A percentile compares a stretch with the other conserved stretches of the same genome.
Conservation (phyloP, 1,140 invertebrate genomes). For the Zaprionus kolodkinae region DNA sequence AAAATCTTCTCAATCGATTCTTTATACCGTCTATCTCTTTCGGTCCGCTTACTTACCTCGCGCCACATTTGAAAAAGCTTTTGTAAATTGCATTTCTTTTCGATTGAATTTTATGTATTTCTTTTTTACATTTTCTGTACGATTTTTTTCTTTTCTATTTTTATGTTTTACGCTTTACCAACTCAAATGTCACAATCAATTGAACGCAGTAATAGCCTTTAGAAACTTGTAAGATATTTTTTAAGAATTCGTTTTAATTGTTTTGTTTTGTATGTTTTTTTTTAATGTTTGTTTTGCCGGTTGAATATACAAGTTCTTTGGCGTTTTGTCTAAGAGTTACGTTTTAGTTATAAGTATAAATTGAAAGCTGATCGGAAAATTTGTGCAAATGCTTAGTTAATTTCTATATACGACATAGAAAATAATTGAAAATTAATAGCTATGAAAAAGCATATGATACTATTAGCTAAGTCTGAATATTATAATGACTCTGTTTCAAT, state of each 20-base stretch:
- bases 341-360: conserved; percentile 61
- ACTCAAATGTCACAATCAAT: conserved; percentile 57
- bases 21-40: conserved; percentile 30
- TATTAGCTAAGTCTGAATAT: conserved; percentile 25
- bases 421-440: conserved; percentile 23
- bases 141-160: conserved; percentile 42
- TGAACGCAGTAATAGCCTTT: conserved; percentile 44
- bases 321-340: conserved; percentile 59
- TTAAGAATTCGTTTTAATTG: conserved; percentile 16
- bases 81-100: conserved; percentile 12
- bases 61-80: conserved; percentile 50
- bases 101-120: conserved; percentile 21
- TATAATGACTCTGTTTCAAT: conserved; percentile 36
- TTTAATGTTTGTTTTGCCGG: neutral
- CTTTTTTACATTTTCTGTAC: conserved; percentile 7
- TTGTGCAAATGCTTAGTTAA: conserved; percentile 71
- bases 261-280: conserved; percentile 28
- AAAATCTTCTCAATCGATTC: conserved; percentile 56
- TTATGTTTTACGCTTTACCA: conserved; percentile 57
- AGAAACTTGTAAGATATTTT: conserved; percentile 45
- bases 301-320: conserved; percentile 37
- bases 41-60: conserved; percentile 77
- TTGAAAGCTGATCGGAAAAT: conserved; percentile 62
- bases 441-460: conserved; percentile 37
- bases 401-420: conserved; percentile 34